These are phyloP conservation scores for Silvanus unidentatus DNA, from an alignment of 2,888 invertebrate genomes.

Conservation along the genomic window DNA sequence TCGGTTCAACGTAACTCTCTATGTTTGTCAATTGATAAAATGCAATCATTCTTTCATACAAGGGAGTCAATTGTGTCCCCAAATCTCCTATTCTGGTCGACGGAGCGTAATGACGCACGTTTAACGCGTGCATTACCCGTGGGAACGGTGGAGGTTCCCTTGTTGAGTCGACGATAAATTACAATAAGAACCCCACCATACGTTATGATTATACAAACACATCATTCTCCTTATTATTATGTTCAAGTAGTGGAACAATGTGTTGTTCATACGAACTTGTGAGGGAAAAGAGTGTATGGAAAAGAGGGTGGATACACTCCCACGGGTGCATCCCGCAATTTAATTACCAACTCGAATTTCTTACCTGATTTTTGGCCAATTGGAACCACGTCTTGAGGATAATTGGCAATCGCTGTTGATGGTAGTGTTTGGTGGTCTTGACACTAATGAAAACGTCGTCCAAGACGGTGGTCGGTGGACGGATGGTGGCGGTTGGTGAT, in stretches of 20 bases:
- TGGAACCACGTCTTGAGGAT: constrained; percentile 95
- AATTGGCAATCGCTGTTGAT: constrained; percentile 74
- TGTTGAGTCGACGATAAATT: constrained; percentile 12
- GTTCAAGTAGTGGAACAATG: constrained; percentile 16
- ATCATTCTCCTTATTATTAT: constrained; percentile 9
- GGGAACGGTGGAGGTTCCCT: constrained; percentile 21
- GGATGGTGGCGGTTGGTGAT: constrained; percentile 43
- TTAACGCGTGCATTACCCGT: constrained; percentile 29
- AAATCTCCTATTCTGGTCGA: too few relatives aligned
- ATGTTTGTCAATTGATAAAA: too few relatives aligned
- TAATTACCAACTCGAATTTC: background rate
- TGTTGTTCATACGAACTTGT: constrained; percentile 13
- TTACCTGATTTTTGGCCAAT: constrained; percentile 85
- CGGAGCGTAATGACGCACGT: constrained; percentile 22
- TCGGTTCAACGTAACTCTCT: too few relatives aligned
- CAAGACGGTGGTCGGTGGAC: constrained; percentile 61
- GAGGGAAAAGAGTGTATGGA: background rate
- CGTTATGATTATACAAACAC: background rate
- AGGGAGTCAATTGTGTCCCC: too few relatives aligned
- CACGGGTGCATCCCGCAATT: background rate
- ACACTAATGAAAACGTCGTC: constrained; percentile 92
- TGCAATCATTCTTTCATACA: too few relatives aligned
- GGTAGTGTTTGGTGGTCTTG: constrained; percentile 87
- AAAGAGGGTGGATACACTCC: background rate
- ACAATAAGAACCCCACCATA: constrained; percentile 11